Evolutionary conservation across 2,888 invertebrate species (phyloP).

Genomic region (Patella ulyssiponensis): DNA sequence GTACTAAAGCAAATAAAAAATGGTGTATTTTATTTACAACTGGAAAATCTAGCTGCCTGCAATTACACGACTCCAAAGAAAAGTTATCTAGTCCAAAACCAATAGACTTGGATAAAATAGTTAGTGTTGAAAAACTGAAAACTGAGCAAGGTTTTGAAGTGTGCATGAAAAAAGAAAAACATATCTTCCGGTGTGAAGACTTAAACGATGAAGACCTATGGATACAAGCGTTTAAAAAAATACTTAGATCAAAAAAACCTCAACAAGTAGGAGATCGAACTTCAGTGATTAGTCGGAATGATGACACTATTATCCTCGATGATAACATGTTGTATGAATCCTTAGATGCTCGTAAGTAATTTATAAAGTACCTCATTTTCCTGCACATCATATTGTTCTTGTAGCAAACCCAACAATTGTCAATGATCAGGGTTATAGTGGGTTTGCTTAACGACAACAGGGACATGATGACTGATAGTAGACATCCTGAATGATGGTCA

Average conservation of each 20-base stretch:
- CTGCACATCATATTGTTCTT: background rate
- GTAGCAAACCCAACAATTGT: too few relatives aligned
- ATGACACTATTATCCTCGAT: conserved; percentile 20
- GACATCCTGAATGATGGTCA: too few relatives aligned
- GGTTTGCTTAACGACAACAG: too few relatives aligned
- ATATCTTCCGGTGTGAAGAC: background rate
- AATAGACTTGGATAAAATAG: conserved; percentile 1
- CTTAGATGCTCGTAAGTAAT: conserved; percentile 29
- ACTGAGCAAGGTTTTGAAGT: background rate
- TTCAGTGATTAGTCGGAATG: background rate
- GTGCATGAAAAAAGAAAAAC: background rate
- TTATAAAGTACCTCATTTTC: background rate
- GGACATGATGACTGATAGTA: too few relatives aligned
- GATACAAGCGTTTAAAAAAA: background rate
- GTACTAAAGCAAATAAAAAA: background rate
- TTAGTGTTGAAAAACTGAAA: background rate
- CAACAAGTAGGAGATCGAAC: background rate
- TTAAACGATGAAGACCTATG: background rate
- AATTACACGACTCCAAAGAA: background rate
- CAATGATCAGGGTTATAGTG: too few relatives aligned
- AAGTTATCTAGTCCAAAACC: background rate
- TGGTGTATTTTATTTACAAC: background rate
- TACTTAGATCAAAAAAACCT: background rate
- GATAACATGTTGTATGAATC: conserved; percentile 38
- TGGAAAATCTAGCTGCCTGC: background rate